Evolutionary conservation across 2,113 vertebrate species (phyloP).

Genomic region (Rhinopomastus cyanomelas): DNA sequence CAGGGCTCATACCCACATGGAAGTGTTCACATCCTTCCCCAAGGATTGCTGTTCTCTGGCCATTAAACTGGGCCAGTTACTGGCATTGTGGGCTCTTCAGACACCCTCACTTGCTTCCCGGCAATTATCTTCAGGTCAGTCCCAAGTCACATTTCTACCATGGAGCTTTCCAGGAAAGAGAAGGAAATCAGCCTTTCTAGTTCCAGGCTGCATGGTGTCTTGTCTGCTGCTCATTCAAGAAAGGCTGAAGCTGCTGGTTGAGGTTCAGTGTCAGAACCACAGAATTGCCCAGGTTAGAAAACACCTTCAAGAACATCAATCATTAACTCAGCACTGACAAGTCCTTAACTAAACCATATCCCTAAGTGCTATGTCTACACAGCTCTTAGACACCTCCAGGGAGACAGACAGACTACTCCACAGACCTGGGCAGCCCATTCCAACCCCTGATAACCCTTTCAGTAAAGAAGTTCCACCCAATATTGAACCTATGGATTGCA

Average conservation of each 20-base stretch:
- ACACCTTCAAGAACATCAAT: no score
- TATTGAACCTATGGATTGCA: no score
- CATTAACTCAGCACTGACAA: no score
- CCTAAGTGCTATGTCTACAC: no score
- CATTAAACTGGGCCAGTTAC: not conserved
- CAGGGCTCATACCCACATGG: not conserved
- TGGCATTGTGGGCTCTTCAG: not conserved
- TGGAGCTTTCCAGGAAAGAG: not conserved
- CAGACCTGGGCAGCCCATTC: no score
- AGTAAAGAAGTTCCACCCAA: no score
- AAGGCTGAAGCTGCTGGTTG: not conserved
- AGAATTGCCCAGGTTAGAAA: no score
- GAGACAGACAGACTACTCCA: no score
- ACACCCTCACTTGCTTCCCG: not conserved
- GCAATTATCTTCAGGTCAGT: not conserved
- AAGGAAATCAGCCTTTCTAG: not conserved
- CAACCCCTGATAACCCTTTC: no score
- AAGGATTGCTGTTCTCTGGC: not conserved
- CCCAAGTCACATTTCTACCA: not conserved
- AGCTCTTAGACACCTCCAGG: no score
- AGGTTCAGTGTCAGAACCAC: not conserved
- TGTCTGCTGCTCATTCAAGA: not conserved
- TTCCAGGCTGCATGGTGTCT: not conserved
- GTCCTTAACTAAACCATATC: no score
- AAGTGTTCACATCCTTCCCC: not conserved